Base-by-base conservation (phyloP, 2,888 invertebrate species). In the Amphipyra tragopoginis region DNA sequence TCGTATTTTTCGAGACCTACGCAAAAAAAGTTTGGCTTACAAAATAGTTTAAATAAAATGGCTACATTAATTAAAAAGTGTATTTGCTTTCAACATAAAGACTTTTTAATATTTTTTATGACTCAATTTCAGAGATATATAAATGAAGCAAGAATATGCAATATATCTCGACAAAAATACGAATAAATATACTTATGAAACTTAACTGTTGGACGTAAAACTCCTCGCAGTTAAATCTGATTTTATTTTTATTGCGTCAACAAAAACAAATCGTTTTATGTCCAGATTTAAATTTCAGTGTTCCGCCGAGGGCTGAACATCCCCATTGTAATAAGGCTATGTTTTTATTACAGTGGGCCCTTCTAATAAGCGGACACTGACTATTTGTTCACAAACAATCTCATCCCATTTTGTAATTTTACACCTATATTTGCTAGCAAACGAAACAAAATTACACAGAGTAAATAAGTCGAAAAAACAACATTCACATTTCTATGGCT, bases 351-450 rank as follows among this genome's bases (percentile, higher is more conserved):
- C 90, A 85, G 79, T 81, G 81, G 85, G 84, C 87, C 89, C 87
- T 86, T 89, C 88, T 93, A 93, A 92, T 93, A 93, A 90, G 88
- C 91, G 92, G 91, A 89, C 90, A 90, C 86, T 89, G 84, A 82
- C 77, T 92, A 91, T 93, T 93, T 91, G 89, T 86, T 87, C 83
- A 85, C 92, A 91, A 92, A 91, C 91, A 93, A 90, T 91, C 87
- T 90, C 88, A 87, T 91, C 83, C 83, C 81, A 84, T 87, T 89
- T 82, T 83, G 86, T 89, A 88, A 91, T 92, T 92, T 92, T 90
- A 89, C 88, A 90, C 86, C 87, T 90, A 89, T 86, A 89, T 88
- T 80, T 82, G 79, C 78, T 75, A 68, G 82, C 82, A 83, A 82
- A 83, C 76, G 71, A 79, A 86, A 87, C 87, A 83, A 85, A 86